Base-by-base conservation (phyloP, 2,797 vertebrate species). In the Rhabdophis nuchalis region DNA sequence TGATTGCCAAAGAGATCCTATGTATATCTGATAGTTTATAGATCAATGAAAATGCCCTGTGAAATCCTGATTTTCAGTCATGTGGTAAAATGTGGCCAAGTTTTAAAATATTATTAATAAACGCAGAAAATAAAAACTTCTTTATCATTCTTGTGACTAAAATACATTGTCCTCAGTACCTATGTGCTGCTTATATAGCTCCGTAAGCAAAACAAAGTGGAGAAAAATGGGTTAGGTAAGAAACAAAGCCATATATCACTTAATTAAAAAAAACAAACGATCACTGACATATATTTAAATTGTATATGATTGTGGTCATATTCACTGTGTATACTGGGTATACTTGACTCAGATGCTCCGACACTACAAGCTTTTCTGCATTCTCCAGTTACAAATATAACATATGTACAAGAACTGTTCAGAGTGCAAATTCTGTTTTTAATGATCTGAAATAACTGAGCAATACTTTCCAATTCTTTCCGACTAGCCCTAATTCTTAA, bases 41-140 rank as follows among this genome's bases (percentile, higher is more conserved):
- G 16, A 85, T 92, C 95, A 91, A 96, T 96, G 91, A 96, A 95
- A 96, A 96, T 94, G 93, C n/a, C 11, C 95, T 88, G 85, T 92
- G 94, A 95, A 91, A 93, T 93, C 46, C 12, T 94, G 95, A 89
- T 94, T 95, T 96, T 93, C 93, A 92, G 64, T 94, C 91, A 94
- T 93, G 64, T 92, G 29, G 94, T 88, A 94, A 96, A 96, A 96
- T 95, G 91, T 29, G 25, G 95, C 96, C 87, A 57, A 91, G 64
- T 92, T 87, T 91, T 92, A 46, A 85, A 95, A 89, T 92, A 53
- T 93, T 94, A 52, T 87, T 95, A 94, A 60, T 93, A 95, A 96
- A 93, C 90, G 2, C 86, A 92, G 53, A 92, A 18, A 86, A 27
- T 58, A 87, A 82, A 92, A 77, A 50, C 16, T 11, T 14, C 3